Conservation (phyloP, 23 tunicate species). For the Ciona savignyi region DNA sequence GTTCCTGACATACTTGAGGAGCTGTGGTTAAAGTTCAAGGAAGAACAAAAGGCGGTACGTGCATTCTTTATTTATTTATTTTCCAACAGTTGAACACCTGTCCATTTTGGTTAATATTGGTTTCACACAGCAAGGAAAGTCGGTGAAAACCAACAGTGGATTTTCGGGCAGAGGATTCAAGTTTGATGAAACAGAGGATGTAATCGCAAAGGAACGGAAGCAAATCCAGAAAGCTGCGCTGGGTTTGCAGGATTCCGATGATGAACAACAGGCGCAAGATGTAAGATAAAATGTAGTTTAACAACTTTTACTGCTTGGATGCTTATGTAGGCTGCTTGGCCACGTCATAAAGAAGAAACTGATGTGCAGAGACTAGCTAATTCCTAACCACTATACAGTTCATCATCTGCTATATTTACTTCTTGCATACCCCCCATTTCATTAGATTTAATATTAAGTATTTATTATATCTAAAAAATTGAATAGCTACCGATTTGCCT, state of each 20-base stretch:
- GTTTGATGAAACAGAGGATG: constrained; percentile 94
- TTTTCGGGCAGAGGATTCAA: constrained; percentile 93
- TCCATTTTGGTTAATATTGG: neutral
- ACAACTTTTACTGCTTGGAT: too few species aligned
- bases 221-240: constrained; percentile 95
- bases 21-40: constrained; percentile 71
- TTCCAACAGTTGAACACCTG: too few species aligned
- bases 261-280: constrained; percentile 81
- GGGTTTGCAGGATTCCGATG: constrained; percentile 92
- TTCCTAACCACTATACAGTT: too few species aligned
- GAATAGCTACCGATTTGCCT: too few species aligned
- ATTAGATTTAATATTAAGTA: too few species aligned
- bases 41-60: constrained; percentile 68
- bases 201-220: constrained; percentile 75
- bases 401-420: too few species aligned
- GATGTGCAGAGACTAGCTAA: too few species aligned
- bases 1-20: constrained; percentile 53
- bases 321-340: too few species aligned
- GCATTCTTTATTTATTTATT: too few species aligned
- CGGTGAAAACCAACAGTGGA: constrained; percentile 76
- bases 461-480: too few species aligned
- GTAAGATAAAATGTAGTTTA: constrained; percentile 12
- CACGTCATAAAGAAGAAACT: too few species aligned
- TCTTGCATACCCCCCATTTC: too few species aligned
- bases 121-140: constrained; percentile 62